Percentiles rank a stretch among this genome's conserved stretches.
These are phyloP conservation scores for Rana temporaria DNA, from an alignment of 2,113 vertebrate genomes.

Conservation along the genomic window DNA sequence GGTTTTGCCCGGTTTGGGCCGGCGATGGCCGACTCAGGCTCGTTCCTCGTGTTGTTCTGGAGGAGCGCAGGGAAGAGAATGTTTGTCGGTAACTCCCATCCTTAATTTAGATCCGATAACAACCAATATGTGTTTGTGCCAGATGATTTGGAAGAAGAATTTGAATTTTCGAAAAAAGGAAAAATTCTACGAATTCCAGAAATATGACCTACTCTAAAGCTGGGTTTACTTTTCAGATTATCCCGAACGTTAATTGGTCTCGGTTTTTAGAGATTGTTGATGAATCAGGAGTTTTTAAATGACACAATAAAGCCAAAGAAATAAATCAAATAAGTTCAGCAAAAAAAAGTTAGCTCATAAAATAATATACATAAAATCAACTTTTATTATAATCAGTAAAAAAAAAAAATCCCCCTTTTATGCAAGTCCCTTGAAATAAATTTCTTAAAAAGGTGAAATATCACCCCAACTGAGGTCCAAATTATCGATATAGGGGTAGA, in stretches of 20 bases:
- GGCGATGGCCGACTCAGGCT: background rate
- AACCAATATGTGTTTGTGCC: background rate
- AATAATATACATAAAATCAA: too few species aligned
- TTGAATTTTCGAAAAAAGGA: background rate
- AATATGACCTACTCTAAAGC: too few species aligned
- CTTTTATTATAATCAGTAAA: too few species aligned
- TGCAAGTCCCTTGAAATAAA: too few species aligned
- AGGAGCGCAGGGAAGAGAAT: background rate
- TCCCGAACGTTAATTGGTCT: background rate
- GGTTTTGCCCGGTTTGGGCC: constrained; percentile 58
- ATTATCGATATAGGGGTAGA: too few species aligned
- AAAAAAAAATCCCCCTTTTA: too few species aligned
- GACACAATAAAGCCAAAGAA: background rate
- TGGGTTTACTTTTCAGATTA: too few species aligned
- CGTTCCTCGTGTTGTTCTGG: constrained; percentile 1
- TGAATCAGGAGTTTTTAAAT: background rate
- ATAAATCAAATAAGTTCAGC: too few species aligned
- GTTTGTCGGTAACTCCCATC: background rate
- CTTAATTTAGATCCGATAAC: background rate
- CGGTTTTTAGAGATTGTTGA: background rate
- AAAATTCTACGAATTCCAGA: background rate
- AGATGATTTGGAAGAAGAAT: background rate
- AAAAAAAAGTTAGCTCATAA: too few species aligned
- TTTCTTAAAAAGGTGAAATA: too few species aligned
- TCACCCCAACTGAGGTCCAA: too few species aligned